These are phyloP conservation scores for Eupithecia exiguata DNA, from an alignment of 2,888 invertebrate species.

Conservation along the genomic window DNA sequence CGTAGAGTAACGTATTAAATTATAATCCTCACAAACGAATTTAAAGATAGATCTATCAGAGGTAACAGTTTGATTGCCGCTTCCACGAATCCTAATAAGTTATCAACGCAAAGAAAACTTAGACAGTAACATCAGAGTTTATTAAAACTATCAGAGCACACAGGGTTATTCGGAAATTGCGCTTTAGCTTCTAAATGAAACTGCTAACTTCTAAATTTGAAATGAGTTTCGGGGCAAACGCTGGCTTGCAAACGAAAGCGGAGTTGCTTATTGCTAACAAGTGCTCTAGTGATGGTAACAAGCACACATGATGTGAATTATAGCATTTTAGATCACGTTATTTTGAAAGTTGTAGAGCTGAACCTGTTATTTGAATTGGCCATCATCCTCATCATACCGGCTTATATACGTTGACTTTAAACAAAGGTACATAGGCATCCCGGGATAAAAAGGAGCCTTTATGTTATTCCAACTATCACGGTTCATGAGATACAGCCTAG, in stretches of 20 bases:
- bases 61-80: background rate
- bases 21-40: background rate
- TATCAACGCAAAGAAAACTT: conserved; percentile 21
- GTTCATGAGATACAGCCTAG: too few relatives aligned
- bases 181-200: conserved; percentile 18
- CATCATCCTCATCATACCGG: too few relatives aligned
- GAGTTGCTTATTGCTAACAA: conserved; percentile 19
- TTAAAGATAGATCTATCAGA: background rate
- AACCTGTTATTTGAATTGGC: background rate
- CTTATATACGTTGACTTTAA: too few relatives aligned
- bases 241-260: too few relatives aligned
- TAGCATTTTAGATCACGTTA: background rate
- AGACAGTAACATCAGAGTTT: background rate
- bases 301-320: conserved; percentile 1
- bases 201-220: conserved; percentile 19
- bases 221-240: conserved; percentile 15
- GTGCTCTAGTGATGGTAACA: background rate
- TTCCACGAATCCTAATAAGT: conserved; percentile 7
- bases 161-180: conserved; percentile 11
- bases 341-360: background rate
- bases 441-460: background rate
- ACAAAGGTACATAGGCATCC: too few relatives aligned
- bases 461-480: too few relatives aligned
- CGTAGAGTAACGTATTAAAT: background rate
- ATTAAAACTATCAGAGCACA: conserved; percentile 4